Percentiles rank a stretch among this genome's conserved stretches.
phyloP scores from a whole-genome alignment of 2,797 vertebrate genomes.

The Choloepus didactylus region DNA sequence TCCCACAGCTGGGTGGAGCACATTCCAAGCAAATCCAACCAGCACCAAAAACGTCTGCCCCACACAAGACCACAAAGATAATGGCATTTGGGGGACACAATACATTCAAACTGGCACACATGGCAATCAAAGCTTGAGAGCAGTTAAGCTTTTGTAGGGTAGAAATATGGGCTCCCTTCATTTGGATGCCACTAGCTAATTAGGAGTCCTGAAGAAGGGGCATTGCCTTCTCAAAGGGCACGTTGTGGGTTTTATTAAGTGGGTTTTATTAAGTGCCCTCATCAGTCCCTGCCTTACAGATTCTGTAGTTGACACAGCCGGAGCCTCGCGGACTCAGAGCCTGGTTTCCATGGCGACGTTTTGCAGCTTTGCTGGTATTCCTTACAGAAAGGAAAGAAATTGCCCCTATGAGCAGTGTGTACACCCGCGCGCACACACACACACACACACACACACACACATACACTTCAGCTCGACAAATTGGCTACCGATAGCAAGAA shows the following conservation, averaged over 20 bases:
- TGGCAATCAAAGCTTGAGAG: slow-evolving; percentile 74
- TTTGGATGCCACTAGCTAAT: slow-evolving; percentile 69
- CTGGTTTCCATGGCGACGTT: slow-evolving; percentile 94
- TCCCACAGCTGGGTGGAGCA: too few species aligned
- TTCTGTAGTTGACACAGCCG: slow-evolving; percentile 89
- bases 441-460: background rate
- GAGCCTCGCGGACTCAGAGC: slow-evolving; percentile 90
- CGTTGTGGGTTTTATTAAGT: slow-evolving; percentile 68
- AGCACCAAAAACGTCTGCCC: too few species aligned
- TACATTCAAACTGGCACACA: too few species aligned
- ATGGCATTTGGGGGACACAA: too few species aligned
- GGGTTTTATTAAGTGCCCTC: slow-evolving; percentile 72
- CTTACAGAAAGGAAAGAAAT: slow-evolving; percentile 89
- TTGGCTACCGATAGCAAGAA: slow-evolving; percentile 87
- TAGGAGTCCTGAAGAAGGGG: slow-evolving; percentile 71
- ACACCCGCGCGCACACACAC: background rate
- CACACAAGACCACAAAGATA: too few species aligned
- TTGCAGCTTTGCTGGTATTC: slow-evolving; percentile 93
- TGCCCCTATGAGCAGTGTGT: slow-evolving; percentile 50
- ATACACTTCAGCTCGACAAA: slow-evolving; percentile 84
- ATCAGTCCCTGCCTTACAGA: slow-evolving; percentile 87
- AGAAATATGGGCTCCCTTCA: slow-evolving; percentile 58
- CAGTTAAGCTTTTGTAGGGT: slow-evolving; percentile 11
- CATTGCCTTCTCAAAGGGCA: slow-evolving; percentile 76
- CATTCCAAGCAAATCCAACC: too few species aligned